phyloP scores from a whole-genome alignment of 2,797 vertebrate genomes.

The Acropternis orthonyx region DNA sequence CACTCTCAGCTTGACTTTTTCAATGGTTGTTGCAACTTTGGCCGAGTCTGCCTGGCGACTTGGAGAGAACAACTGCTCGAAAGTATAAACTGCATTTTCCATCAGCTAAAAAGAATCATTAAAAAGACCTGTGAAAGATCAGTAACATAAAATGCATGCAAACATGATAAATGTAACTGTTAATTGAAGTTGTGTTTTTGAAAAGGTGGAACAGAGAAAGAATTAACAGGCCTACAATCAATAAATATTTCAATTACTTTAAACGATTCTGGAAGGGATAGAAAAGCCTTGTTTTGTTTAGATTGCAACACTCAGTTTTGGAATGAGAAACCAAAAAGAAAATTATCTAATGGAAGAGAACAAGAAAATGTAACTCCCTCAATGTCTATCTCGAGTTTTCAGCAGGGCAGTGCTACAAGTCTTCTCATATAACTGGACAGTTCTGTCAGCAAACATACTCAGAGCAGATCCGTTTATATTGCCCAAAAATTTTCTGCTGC shows the following conservation, averaged over 20 bases:
- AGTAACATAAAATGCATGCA: not conserved
- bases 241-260: not conserved
- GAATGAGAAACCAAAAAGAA: not conserved
- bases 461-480: not conserved
- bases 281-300: not conserved
- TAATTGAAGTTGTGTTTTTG: not conserved
- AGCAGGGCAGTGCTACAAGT: not conserved
- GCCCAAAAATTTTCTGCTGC: not conserved
- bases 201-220: not conserved
- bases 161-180: not conserved
- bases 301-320: not conserved
- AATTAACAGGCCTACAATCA: not conserved
- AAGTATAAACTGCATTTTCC: constrained; percentile 85
- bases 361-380: not conserved
- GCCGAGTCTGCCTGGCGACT: constrained; percentile 74
- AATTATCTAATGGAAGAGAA: not conserved
- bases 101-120: constrained; percentile 78
- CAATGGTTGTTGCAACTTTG: constrained; percentile 70
- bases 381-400: not conserved
- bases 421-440: not conserved
- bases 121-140: not conserved
- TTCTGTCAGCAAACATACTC: not conserved
- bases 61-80: constrained; percentile 80
- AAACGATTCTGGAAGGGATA: not conserved
- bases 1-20: constrained; percentile 87